Evolutionary conservation across 2,113 vertebrate species (phyloP), one percentile per base, ranked within the genome.

Genomic region (Dissostichus mawsoni): DNA sequence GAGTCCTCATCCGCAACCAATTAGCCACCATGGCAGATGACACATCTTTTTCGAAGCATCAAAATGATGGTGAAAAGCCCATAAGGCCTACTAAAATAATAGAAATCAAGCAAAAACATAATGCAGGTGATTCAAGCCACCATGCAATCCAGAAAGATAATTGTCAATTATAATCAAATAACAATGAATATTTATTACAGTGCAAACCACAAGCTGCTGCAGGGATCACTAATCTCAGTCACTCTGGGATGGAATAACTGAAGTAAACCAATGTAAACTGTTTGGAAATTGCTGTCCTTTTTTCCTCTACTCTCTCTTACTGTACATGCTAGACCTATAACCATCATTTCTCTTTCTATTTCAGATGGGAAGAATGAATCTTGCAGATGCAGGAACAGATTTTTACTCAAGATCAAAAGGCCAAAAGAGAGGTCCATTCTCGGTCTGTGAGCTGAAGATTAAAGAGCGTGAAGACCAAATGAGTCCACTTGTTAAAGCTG

Each of bases 361-460:
- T 82, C 79, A 94, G 93, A 68, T 56, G 77, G 74, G 69, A 63
- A 69, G 67, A 9, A 58, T 4, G 20, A 33, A 23, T 56, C 55
- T 23, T 0, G 47, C 59, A 18, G 25, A 76, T 4, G 29, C 12
- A 3, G 18, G 23, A 20, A 66, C 55, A 56, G 56, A 58, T 58
- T 44, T 52, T 44, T 56, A 44, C 23, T n/a, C 62, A 62, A 58
- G 56, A 56, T 56, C 51, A 55, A 83, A 68, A 56, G 59, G 66
- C 9, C 66, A 64, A 64, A 41, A 0, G 1, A 78, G 56, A 64
- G 65, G 11, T 74, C 72, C 63, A 8, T 53, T 81, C 44, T 56
- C 86, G 8, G 8, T 29, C 6, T 85, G 78, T 64, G 85, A 87
- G 57, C 89, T 93, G 78, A 83, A 89, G 69, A 93, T 93, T n/a